A percentile compares a stretch with the other conserved stretches of the same genome.
phyloP scores from a whole-genome alignment of 2,888 invertebrate genomes.

The Orthosia gracilis region DNA sequence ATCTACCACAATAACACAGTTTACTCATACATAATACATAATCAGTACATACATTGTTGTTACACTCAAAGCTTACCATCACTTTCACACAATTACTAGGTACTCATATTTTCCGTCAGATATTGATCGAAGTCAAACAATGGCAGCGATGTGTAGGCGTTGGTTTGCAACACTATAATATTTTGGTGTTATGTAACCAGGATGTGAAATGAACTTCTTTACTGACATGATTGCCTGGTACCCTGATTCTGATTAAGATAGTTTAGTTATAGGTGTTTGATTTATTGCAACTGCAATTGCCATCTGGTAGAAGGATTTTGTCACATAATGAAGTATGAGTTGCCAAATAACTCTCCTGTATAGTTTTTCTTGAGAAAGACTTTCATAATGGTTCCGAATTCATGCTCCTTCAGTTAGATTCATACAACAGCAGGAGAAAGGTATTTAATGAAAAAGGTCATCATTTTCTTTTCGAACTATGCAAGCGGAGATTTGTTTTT shows the following conservation, averaged over 20 bases:
- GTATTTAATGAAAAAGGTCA: too few species aligned
- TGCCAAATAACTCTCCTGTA: neutral
- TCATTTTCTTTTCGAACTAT: too few species aligned
- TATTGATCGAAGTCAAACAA: slow-evolving; percentile 66
- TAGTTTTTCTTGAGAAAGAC: too few species aligned
- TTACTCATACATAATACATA: slow-evolving; percentile 24
- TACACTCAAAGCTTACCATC: slow-evolving; percentile 38
- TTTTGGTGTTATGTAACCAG: slow-evolving; percentile 62
- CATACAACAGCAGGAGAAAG: too few species aligned
- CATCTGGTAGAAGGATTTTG: neutral
- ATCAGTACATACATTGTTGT: slow-evolving; percentile 41
- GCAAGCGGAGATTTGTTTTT: too few species aligned
- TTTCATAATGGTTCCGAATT: too few species aligned
- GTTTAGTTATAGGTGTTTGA: slow-evolving; percentile 10
- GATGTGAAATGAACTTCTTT: slow-evolving; percentile 55
- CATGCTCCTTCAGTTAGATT: too few species aligned
- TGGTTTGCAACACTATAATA: slow-evolving; percentile 65
- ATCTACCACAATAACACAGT: slow-evolving; percentile 21
- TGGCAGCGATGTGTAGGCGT: slow-evolving; percentile 64
- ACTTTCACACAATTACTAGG: slow-evolving; percentile 61
- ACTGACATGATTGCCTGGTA: slow-evolving; percentile 51
- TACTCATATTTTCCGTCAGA: slow-evolving; percentile 61
- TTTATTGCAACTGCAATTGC: neutral
- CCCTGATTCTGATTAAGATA: slow-evolving; percentile 29
- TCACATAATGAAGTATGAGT: neutral